Evolutionary conservation across 2,888 invertebrate genomes (phyloP), one percentile per base, ranked within the genome.

Genomic region (Drosophila affinis): DNA sequence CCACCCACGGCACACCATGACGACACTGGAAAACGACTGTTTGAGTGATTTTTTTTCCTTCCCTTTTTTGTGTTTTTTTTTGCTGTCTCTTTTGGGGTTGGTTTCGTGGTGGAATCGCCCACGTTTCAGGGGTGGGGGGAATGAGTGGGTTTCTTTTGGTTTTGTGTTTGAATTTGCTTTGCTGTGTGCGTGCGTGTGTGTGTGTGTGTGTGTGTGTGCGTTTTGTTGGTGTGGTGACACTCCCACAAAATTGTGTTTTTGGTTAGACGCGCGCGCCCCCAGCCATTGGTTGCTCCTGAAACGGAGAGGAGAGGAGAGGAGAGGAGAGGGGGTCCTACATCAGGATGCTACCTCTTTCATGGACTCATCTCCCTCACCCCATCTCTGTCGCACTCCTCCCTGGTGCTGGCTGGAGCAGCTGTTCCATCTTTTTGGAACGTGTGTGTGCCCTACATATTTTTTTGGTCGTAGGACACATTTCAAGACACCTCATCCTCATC

Each of bases 41-140:
- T 82, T 87, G 87, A 87, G 83, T 87, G 77, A 48, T 74, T 87
- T 87, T 79, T 76, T 81, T 60, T 70, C 14, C 1, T 39, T 62
- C 12, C 34, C 51, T 24, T 24, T 29, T 53, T 49, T 68, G 32
- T 53, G 58, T 51, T 78, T 69, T 49, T 68, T 75, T 63, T 39
- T 53, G 58, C 53, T 59, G 39, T 39, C 39, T 39, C 39, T 78
- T 69, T 63, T 60, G 67, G 74, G 46, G 72, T 32, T 73, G 67
- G 39, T 46, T 61, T 52, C 48, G 64, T 64, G 55, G 67, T 63
- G 71, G 53, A 57, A 63, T 39, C 39, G 14, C 3, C 39, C 39
- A n/a, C 6, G 6, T 14, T 1, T 0, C 21, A 21, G 32, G 57
- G 39, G 14, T 14, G 62, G 46, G 56, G 64, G 57, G 73, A 64